Percentiles rank a stretch among this genome's conserved stretches.
Evolutionary conservation across 2,888 invertebrate species (phyloP).

Genomic region (Caenorhabditis wallacei): DNA sequence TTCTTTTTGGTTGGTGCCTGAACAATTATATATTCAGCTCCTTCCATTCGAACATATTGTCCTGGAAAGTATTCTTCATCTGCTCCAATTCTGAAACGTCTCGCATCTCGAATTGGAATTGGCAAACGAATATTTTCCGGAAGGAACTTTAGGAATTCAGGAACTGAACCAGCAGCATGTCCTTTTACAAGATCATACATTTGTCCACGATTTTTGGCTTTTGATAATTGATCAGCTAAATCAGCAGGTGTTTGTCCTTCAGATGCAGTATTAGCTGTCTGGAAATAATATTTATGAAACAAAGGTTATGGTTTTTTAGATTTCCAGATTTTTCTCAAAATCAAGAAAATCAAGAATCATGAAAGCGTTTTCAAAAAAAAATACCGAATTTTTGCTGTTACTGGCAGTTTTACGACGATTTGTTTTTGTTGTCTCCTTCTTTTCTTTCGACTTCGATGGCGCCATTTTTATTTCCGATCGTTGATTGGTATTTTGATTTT

Average conservation of each 20-base stretch:
- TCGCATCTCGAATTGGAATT: conserved; percentile 43
- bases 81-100: conserved; percentile 25
- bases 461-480: conserved; percentile 26
- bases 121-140: conserved; percentile 39
- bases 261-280: not conserved
- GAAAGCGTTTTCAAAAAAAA: not conserved
- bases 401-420: conserved; percentile 26
- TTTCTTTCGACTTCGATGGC: conserved; percentile 38
- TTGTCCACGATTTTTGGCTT: conserved; percentile 18
- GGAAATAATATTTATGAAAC: not conserved
- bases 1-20: conserved; percentile 65
- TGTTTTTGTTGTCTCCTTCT: conserved; percentile 32
- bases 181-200: conserved; percentile 28
- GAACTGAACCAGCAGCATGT: not conserved
- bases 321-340: not conserved
- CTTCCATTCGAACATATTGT: conserved; percentile 53
- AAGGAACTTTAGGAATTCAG: conserved; percentile 39
- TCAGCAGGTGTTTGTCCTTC: conserved; percentile 41
- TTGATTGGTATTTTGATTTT: conserved; percentile 6
- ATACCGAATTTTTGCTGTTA: not conserved
- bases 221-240: conserved; percentile 17
- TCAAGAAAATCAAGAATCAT: not conserved
- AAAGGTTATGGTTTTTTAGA: not conserved
- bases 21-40: conserved; percentile 54
- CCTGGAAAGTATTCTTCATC: conserved; percentile 56